Conservation (phyloP, 2,113 vertebrate species). For the Sisor rabdophorus region DNA sequence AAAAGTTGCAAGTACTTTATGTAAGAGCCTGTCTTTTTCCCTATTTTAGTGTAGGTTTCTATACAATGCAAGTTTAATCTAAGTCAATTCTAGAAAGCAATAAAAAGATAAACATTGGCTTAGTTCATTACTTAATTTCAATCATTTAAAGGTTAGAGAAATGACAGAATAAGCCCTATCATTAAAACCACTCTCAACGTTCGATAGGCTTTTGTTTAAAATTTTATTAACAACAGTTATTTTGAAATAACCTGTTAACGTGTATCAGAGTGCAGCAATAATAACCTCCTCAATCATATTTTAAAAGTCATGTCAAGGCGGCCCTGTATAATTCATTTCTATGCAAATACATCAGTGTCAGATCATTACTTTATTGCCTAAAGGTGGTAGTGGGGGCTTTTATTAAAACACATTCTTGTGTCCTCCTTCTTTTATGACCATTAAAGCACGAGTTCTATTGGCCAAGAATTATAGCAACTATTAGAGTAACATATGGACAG, state of each 20-base stretch:
- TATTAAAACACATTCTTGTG: slow-evolving; percentile 87
- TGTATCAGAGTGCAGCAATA: slow-evolving; percentile 75
- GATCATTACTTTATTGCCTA: slow-evolving; percentile 84
- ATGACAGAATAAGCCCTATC: slow-evolving; percentile 67
- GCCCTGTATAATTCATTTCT: slow-evolving; percentile 86
- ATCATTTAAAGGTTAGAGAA: slow-evolving; percentile 43
- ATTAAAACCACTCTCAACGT: slow-evolving; percentile 59
- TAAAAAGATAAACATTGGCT: neutral
- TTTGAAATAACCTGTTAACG: slow-evolving; percentile 78
- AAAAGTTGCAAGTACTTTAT: neutral
- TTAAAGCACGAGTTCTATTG: slow-evolving; percentile 88
- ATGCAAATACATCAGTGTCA: slow-evolving; percentile 90
- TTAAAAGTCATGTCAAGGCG: slow-evolving; percentile 89
- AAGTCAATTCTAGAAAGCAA: no score
- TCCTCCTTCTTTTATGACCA: slow-evolving; percentile 65
- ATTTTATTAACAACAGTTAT: slow-evolving; percentile 72
- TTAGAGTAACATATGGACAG: slow-evolving; percentile 92
- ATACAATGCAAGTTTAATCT: no score
- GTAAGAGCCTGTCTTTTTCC: neutral
- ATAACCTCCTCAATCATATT: slow-evolving; percentile 93
- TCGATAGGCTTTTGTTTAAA: slow-evolving; percentile 63
- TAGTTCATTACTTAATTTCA: slow-evolving; percentile 18
- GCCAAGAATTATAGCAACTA: slow-evolving; percentile 95
- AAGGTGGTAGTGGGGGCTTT: slow-evolving; percentile 56
- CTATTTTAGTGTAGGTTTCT: no score